A percentile compares a stretch with the other conserved stretches of the same genome.
phyloP scores from a whole-genome alignment of 2,888 invertebrate genomes.

The Acrobasis consociella region DNA sequence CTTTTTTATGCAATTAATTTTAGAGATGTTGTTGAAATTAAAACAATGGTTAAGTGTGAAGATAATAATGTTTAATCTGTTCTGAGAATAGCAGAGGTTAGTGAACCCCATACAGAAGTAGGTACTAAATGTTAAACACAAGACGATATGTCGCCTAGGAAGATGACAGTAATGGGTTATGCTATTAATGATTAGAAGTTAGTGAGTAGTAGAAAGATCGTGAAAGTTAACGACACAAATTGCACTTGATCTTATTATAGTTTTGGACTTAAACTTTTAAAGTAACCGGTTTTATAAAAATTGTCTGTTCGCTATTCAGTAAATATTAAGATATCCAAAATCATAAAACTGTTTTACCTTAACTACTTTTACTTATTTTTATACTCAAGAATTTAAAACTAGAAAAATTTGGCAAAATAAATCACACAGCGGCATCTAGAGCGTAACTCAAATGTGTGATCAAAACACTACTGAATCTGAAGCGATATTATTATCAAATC shows the following conservation, averaged over 20 bases:
- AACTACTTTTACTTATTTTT: too few species aligned
- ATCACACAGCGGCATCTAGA: background rate
- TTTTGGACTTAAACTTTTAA: background rate
- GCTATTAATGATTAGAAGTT: conserved; percentile 26
- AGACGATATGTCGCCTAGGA: conserved; percentile 44
- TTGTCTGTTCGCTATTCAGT: too few species aligned
- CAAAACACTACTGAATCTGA: background rate
- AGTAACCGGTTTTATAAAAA: background rate
- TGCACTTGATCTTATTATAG: background rate
- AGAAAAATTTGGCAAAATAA: background rate
- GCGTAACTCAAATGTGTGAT: background rate
- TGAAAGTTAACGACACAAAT: conserved; percentile 11
- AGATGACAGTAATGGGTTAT: conserved; percentile 38
- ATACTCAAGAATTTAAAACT: too few species aligned
- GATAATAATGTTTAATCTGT: conserved; percentile 40
- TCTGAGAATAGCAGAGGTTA: conserved; percentile 44
- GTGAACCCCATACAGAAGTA: conserved; percentile 43
- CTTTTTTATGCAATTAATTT: background rate
- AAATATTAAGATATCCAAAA: background rate
- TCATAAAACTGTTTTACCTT: too few species aligned
- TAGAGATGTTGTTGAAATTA: background rate
- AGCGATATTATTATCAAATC: background rate
- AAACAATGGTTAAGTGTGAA: conserved; percentile 26
- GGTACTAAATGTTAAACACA: conserved; percentile 44
- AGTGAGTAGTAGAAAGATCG: conserved; percentile 12